Percentiles rank a stretch among this genome's conserved stretches.
Conservation (phyloP, 2,113 vertebrate species). For the Electrona antarctica region DNA sequence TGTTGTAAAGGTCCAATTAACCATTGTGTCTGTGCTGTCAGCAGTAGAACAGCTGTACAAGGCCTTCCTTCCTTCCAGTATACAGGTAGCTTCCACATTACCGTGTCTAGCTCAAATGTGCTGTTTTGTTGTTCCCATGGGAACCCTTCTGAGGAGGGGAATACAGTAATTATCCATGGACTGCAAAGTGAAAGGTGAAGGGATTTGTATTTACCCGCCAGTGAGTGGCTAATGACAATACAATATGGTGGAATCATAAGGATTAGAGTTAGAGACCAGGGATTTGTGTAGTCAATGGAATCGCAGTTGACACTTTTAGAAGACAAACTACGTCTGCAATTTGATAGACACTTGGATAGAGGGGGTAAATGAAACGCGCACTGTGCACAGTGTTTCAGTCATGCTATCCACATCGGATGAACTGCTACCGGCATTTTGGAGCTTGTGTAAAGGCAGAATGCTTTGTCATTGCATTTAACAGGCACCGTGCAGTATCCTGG, state of each 20-base stretch:
- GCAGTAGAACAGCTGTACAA: conserved; percentile 57
- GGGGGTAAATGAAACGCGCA: conserved; percentile 21
- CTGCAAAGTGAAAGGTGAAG: conserved; percentile 64
- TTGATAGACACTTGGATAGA: conserved; percentile 30
- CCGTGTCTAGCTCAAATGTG: conserved; percentile 46
- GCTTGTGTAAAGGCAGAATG: no score
- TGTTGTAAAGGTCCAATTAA: conserved; percentile 72
- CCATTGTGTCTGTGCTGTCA: conserved; percentile 46
- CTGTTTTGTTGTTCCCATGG: conserved; percentile 50
- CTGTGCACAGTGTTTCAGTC: no score
- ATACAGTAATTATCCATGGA: conserved; percentile 76
- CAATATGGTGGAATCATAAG: conserved; percentile 73
- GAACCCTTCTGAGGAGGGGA: conserved; percentile 66
- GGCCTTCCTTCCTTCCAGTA: conserved; percentile 44
- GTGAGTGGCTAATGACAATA: conserved; percentile 74
- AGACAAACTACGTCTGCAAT: conserved; percentile 39
- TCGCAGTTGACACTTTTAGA: conserved; percentile 57
- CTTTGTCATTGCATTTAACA: no score
- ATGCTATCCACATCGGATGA: no score
- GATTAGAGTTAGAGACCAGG: conserved; percentile 64
- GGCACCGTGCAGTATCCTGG: no score
- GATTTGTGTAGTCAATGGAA: conserved; percentile 56
- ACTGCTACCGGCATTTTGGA: no score
- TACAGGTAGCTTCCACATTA: conserved; percentile 53
- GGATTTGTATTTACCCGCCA: conserved; percentile 72